phyloP scores from a whole-genome alignment of 2,888 invertebrate genomes.

The Ophion ventricosus region DNA sequence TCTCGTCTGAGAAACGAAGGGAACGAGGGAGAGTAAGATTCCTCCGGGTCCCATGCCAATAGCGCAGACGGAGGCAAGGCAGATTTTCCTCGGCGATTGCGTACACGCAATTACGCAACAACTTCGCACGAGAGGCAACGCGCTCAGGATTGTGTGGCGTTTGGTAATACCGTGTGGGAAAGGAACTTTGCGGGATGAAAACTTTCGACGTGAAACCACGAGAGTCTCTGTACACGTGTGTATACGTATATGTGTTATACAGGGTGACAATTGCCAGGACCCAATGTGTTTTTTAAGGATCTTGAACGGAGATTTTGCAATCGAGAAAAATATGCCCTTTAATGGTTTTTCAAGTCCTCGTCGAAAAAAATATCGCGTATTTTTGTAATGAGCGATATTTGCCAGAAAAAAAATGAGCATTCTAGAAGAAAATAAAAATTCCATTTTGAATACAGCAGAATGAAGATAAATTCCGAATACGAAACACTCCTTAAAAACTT shows the following conservation, averaged over 20 bases:
- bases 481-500: too few species aligned
- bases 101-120: slow-evolving; percentile 73
- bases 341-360: too few species aligned
- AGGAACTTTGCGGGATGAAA: slow-evolving; percentile 48
- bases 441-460: too few species aligned
- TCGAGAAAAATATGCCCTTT: too few species aligned
- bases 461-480: too few species aligned
- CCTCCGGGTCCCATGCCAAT: slow-evolving; percentile 36
- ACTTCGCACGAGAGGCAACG: slow-evolving; percentile 46
- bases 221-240: slow-evolving; percentile 1
- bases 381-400: too few species aligned
- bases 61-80: slow-evolving; percentile 43
- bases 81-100: slow-evolving; percentile 70
- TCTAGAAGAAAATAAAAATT: too few species aligned
- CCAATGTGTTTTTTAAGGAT: too few species aligned
- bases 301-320: too few species aligned
- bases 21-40: slow-evolving; percentile 31
- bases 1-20: background rate
- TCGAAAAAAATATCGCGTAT: too few species aligned
- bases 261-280: background rate
- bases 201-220: slow-evolving; percentile 48
- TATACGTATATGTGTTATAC: background rate
- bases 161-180: slow-evolving; percentile 59
- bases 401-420: too few species aligned
- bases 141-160: slow-evolving; percentile 17